Evolutionary conservation across 2,113 vertebrate species (phyloP).

Genomic region (Cottus gobio): DNA sequence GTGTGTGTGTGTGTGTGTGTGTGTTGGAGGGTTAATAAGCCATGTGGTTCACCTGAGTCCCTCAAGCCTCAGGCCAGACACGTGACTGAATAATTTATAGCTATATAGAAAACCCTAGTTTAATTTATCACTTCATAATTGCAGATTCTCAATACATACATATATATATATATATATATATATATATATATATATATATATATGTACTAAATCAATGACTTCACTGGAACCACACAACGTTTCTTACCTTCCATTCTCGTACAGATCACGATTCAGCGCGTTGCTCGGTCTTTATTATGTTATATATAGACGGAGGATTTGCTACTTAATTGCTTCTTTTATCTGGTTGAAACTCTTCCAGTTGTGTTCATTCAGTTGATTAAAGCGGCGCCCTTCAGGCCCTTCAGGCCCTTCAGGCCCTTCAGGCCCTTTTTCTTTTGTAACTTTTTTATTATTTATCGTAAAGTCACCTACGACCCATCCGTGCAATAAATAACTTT

Average conservation of each 20-base stretch:
- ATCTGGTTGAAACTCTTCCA: background rate
- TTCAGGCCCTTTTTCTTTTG: background rate
- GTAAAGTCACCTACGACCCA: background rate
- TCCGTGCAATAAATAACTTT: background rate
- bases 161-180: background rate
- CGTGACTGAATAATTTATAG: constrained; percentile 47
- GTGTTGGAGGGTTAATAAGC: constrained; percentile 42
- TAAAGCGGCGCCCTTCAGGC: background rate
- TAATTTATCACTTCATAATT: background rate
- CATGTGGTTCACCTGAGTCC: constrained; percentile 52
- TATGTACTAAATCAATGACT: background rate
- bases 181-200: background rate
- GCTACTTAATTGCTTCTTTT: background rate
- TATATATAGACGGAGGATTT: background rate
- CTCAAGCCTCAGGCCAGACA: constrained; percentile 21
- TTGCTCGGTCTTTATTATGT: background rate
- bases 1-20: constrained; percentile 28
- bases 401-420: too few species aligned
- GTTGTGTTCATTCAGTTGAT: background rate
- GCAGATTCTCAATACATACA: background rate
- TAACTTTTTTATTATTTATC: background rate
- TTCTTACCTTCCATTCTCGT: background rate
- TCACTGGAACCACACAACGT: background rate
- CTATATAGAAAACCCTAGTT: background rate
- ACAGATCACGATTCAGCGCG: background rate